These are phyloP conservation scores for Apomyelois bistriatella DNA, from an alignment of 2,888 invertebrate species.

Conservation along the genomic window DNA sequence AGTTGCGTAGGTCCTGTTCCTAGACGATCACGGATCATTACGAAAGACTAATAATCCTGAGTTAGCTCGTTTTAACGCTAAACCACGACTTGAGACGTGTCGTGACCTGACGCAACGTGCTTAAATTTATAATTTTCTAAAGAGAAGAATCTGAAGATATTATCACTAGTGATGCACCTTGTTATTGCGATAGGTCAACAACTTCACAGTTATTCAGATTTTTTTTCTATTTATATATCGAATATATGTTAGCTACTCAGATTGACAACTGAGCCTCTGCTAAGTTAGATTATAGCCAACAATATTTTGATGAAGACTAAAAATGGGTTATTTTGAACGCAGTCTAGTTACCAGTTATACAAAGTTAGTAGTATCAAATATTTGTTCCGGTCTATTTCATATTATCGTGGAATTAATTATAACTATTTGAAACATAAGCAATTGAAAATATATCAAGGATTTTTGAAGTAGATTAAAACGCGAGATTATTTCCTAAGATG, in stretches of 20 bases:
- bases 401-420: not conserved
- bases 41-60: slow-evolving; percentile 35
- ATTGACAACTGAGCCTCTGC: too few relatives aligned
- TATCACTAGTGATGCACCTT: slow-evolving; percentile 20
- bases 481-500: not conserved
- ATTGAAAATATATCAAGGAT: not conserved
- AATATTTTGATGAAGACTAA: too few relatives aligned
- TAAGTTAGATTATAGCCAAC: too few relatives aligned
- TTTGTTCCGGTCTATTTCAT: too few relatives aligned
- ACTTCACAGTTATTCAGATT: too few relatives aligned
- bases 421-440: not conserved
- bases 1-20: not conserved
- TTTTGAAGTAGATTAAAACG: not conserved
- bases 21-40: slow-evolving; percentile 26
- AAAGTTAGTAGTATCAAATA: too few relatives aligned
- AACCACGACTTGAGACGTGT: slow-evolving; percentile 30
- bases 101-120: slow-evolving; percentile 42
- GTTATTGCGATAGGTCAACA: too few relatives aligned
- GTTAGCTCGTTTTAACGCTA: slow-evolving; percentile 29
- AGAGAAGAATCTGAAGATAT: not conserved
- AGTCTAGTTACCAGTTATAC: too few relatives aligned
- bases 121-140: slow-evolving; percentile 25
- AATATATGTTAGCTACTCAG: too few relatives aligned
- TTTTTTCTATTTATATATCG: too few relatives aligned
- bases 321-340: too few relatives aligned